Conservation (phyloP, 2,888 invertebrate species). For the Masnerella sp. region DNA sequence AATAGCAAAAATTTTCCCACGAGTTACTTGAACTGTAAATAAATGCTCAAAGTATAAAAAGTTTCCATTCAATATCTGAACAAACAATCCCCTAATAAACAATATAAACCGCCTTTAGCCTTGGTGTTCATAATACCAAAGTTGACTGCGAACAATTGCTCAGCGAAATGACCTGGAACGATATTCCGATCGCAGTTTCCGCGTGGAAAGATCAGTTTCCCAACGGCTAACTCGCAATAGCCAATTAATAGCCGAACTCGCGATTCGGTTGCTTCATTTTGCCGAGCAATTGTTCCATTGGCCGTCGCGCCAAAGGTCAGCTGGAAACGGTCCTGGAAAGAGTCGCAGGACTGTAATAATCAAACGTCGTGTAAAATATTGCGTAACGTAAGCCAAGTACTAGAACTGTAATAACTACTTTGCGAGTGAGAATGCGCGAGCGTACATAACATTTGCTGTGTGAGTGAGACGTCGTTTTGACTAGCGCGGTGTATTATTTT, state of each 20-base stretch:
- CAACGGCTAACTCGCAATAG: too few relatives aligned
- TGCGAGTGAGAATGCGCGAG: conserved; percentile 22
- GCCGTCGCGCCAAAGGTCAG: conserved; percentile 14
- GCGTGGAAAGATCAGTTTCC: too few relatives aligned
- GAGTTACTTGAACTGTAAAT: too few relatives aligned
- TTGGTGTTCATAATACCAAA: too few relatives aligned
- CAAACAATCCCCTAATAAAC: too few relatives aligned
- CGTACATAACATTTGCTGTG: conserved; percentile 14
- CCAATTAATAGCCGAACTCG: background rate
- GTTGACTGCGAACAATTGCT: too few relatives aligned
- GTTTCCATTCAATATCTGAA: too few relatives aligned
- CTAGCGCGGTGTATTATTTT: conserved; percentile 29
- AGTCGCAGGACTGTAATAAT: conserved; percentile 17
- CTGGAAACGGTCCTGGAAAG: conserved; percentile 5
- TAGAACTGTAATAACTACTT: conserved; percentile 17
- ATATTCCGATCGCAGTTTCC: too few relatives aligned
- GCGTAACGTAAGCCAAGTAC: conserved; percentile 16
- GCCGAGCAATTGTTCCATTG: background rate
- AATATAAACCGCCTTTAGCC: too few relatives aligned
- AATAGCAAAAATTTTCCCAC: too few relatives aligned
- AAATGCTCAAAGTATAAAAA: too few relatives aligned
- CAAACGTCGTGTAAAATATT: conserved; percentile 38
- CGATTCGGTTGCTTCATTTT: background rate
- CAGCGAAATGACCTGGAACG: too few relatives aligned
- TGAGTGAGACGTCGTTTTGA: background rate